A percentile compares a stretch with the other conserved stretches of the same genome.
Conservation (phyloP, 2,113 vertebrate genomes). For the Mobula hypostoma region DNA sequence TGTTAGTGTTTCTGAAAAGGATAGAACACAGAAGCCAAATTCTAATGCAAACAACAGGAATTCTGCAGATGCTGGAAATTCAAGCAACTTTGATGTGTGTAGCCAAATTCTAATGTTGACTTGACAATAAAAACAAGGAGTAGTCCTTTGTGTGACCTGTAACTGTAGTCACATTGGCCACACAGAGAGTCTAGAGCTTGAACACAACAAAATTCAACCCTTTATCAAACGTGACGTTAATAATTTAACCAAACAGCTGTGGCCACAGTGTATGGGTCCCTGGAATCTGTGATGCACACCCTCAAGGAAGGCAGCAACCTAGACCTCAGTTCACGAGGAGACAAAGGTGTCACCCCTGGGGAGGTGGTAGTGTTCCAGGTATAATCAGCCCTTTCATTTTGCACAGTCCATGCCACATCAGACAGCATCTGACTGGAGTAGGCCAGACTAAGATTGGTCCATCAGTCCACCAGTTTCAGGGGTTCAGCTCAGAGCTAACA, state of each 20-base stretch:
- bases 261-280: neutral
- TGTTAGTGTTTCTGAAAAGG: neutral
- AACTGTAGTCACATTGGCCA: neutral
- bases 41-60: neutral
- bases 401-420: neutral
- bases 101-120: neutral
- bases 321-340: neutral
- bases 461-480: too few species aligned
- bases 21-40: neutral
- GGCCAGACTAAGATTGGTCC: too few species aligned
- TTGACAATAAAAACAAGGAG: neutral
- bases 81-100: too few species aligned
- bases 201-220: neutral
- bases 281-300: neutral
- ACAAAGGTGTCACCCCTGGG: neutral
- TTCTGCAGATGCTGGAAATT: too few species aligned
- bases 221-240: neutral
- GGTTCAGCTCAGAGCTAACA: too few species aligned
- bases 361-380: neutral
- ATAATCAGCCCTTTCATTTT: neutral
- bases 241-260: neutral
- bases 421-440: neutral
- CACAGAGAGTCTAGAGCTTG: neutral
- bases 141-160: neutral
- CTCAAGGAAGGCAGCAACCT: neutral